phyloP scores from a whole-genome alignment of 2,113 vertebrate species.

The Dolichotis patagonum region DNA sequence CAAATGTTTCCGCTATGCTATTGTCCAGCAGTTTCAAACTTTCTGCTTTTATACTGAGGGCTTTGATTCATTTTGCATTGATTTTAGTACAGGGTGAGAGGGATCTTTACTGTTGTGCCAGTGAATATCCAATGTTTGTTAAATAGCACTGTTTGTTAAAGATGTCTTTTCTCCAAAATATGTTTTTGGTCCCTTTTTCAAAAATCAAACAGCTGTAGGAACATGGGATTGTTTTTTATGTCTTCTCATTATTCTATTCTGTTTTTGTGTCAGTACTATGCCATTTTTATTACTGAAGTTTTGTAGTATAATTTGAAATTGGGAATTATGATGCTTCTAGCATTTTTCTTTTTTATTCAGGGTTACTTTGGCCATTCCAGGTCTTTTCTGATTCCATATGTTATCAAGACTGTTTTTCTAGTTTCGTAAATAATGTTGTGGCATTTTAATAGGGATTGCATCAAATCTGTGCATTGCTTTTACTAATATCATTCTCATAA shows the following conservation, averaged over 20 bases:
- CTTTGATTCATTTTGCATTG: neutral
- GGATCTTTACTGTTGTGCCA: neutral
- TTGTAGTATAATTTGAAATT: neutral
- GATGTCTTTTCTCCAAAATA: neutral
- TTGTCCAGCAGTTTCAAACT: neutral
- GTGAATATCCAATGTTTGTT: neutral
- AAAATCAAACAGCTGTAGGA: neutral
- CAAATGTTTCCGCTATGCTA: neutral
- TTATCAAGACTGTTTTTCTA: neutral
- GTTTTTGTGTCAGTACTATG: neutral
- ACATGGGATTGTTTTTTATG: neutral
- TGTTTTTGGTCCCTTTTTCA: neutral
- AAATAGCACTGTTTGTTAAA: neutral
- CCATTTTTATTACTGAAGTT: neutral
- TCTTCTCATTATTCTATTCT: neutral
- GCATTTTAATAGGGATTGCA: neutral
- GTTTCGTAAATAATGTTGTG: neutral
- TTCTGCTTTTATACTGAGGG: neutral
- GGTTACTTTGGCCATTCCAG: neutral
- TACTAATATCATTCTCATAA: neutral
- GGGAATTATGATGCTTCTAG: neutral
- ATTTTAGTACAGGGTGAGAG: neutral
- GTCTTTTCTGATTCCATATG: neutral
- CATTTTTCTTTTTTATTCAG: neutral
- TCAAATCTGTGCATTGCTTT: neutral